These are phyloP conservation scores for Coregonus ussuriensis DNA, from an alignment of 2,797 vertebrate genomes.

Conservation along the genomic window DNA sequence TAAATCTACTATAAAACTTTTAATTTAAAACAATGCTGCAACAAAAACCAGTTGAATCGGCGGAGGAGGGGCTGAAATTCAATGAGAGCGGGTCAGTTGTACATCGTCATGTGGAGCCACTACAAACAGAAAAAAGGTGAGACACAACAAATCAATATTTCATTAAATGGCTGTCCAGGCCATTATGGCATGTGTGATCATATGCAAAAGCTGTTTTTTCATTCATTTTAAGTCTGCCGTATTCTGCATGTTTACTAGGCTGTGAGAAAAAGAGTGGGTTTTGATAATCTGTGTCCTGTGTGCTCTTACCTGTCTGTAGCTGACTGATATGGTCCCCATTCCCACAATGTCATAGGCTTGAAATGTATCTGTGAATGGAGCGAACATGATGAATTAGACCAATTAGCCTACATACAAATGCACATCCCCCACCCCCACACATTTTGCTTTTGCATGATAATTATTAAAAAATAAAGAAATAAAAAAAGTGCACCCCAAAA, in stretches of 20 bases:
- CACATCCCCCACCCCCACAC: neutral
- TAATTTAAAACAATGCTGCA: neutral
- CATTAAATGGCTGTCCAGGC: neutral
- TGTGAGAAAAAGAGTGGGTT: neutral
- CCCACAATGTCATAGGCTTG: slow-evolving; percentile 67
- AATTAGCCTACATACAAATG: neutral
- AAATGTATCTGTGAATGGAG: slow-evolving; percentile 70
- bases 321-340: slow-evolving; percentile 67
- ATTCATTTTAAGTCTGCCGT: neutral
- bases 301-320: slow-evolving; percentile 72
- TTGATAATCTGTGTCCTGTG: neutral
- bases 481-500: neutral
- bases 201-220: neutral
- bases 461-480: neutral
- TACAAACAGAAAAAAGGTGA: slow-evolving; percentile 48
- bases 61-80: neutral
- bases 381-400: neutral
- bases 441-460: neutral
- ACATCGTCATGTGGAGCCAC: slow-evolving; percentile 66
- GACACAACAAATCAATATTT: slow-evolving; percentile 2
- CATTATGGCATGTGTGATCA: neutral
- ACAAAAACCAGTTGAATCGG: neutral
- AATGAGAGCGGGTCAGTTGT: slow-evolving; percentile 63
- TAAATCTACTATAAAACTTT: neutral
- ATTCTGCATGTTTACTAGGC: neutral